Evolutionary conservation across 2,888 invertebrate genomes (phyloP).

Genomic region (Diarsia dahlii): DNA sequence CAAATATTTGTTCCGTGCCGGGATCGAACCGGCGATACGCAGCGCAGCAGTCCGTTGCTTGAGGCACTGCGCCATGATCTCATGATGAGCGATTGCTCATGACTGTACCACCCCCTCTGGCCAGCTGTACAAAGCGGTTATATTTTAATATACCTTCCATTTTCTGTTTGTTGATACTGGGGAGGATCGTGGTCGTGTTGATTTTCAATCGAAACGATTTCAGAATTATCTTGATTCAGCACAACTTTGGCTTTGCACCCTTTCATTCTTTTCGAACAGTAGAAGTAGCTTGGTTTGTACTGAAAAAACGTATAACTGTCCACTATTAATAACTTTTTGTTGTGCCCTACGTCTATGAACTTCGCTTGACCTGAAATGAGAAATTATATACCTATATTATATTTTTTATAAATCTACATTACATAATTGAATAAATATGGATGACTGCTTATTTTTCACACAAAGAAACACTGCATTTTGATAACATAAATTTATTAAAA

Average conservation of each 20-base stretch:
- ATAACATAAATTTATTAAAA: background rate
- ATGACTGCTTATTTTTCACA: too few relatives aligned
- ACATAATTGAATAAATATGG: background rate
- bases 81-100: too few relatives aligned
- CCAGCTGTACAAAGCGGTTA: background rate
- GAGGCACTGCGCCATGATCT: too few relatives aligned
- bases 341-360: conserved; percentile 68
- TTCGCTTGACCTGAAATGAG: conserved; percentile 64
- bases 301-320: conserved; percentile 75
- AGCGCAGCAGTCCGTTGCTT: too few relatives aligned
- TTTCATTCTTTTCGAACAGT: conserved; percentile 76
- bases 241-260: conserved; percentile 76
- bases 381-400: background rate
- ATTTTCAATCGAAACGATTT: conserved; percentile 58
- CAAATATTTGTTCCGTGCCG: too few relatives aligned
- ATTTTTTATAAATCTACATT: background rate
- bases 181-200: conserved; percentile 75
- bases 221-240: conserved; percentile 63
- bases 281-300: conserved; percentile 70
- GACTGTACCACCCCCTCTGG: too few relatives aligned
- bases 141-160: conserved; percentile 24
- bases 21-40: too few relatives aligned
- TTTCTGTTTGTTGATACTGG: conserved; percentile 45
- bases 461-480: background rate
- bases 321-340: conserved; percentile 73